phyloP scores from a whole-genome alignment of 1,140 invertebrate species.

The Chrysomallon squamiferum region DNA sequence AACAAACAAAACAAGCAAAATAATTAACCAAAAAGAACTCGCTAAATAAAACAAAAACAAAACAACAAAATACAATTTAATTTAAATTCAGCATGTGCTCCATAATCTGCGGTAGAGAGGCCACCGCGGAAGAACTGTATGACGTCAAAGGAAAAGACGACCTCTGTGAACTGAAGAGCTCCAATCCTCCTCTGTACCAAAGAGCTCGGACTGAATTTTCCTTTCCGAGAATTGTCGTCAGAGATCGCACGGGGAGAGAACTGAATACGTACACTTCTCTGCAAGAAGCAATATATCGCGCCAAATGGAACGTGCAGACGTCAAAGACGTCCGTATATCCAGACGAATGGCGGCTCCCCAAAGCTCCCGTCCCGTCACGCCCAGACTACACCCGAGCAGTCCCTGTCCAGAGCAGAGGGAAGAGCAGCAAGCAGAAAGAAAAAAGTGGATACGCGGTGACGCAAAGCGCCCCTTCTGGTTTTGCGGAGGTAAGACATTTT shows the following conservation, averaged over 20 bases:
- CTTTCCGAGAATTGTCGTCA: conserved; percentile 37
- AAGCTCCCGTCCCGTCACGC: conserved; percentile 45
- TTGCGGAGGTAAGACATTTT: not conserved
- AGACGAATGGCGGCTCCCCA: conserved; percentile 51
- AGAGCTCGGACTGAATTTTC: not conserved
- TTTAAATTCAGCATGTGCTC: too few relatives aligned
- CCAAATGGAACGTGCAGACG: conserved; percentile 35
- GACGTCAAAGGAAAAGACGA: not conserved
- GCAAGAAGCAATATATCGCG: conserved; percentile 54
- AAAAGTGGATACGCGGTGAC: not conserved
- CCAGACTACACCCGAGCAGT: conserved; percentile 47
- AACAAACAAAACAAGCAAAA: too few relatives aligned
- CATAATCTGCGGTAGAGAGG: too few relatives aligned
- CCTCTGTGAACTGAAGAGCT: not conserved
- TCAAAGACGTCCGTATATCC: conserved; percentile 32
- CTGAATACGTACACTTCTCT: conserved; percentile 50
- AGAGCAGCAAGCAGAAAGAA: not conserved
- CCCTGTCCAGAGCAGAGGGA: not conserved
- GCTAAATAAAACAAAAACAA: too few relatives aligned
- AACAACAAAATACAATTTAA: too few relatives aligned
- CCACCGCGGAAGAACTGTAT: too few relatives aligned
- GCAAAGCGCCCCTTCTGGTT: not conserved
- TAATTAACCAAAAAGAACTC: too few relatives aligned
- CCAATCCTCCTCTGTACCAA: not conserved
- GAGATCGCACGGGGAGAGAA: conserved; percentile 33